phyloP scores from a whole-genome alignment of 23 tunicate genomes.

The Halocynthia roretzi region DNA sequence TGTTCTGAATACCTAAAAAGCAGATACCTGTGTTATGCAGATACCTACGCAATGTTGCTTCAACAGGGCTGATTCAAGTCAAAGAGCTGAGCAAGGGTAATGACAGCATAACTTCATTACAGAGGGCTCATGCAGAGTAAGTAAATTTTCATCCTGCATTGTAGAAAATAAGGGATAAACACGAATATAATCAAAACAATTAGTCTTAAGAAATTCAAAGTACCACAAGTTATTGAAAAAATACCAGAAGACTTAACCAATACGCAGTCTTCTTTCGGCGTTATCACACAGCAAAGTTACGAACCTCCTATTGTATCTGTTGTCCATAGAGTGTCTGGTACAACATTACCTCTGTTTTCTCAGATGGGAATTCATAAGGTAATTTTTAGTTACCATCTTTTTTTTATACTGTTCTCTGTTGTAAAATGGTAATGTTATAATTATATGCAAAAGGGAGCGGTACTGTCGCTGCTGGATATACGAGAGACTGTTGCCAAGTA shows the following conservation, averaged over 20 bases:
- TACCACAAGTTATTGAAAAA: slow-evolving; percentile 5
- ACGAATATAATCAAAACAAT: too few species aligned
- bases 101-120: slow-evolving; percentile 49
- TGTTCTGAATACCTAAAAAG: not conserved
- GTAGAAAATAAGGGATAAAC: too few species aligned
- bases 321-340: slow-evolving; percentile 54
- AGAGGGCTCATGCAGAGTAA: slow-evolving; percentile 52
- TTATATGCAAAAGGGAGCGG: slow-evolving; percentile 26
- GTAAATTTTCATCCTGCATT: slow-evolving; percentile 3
- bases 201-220: too few species aligned
- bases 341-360: slow-evolving; percentile 36
- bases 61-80: slow-evolving; percentile 32
- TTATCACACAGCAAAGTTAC: slow-evolving; percentile 63
- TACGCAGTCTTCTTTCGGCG: slow-evolving; percentile 65
- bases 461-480: slow-evolving; percentile 33
- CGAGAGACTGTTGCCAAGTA: slow-evolving; percentile 53
- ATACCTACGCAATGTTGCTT: slow-evolving; percentile 40
- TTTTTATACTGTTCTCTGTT: not conserved
- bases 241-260: slow-evolving; percentile 11
- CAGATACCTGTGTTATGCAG: slow-evolving; percentile 9
- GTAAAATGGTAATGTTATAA: not conserved
- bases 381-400: not conserved
- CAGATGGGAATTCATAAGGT: slow-evolving; percentile 55
- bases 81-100: slow-evolving; percentile 73
- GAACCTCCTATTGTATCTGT: slow-evolving; percentile 75